Conservation (phyloP, 1,140 invertebrate genomes). For the Orussus abietinus region DNA sequence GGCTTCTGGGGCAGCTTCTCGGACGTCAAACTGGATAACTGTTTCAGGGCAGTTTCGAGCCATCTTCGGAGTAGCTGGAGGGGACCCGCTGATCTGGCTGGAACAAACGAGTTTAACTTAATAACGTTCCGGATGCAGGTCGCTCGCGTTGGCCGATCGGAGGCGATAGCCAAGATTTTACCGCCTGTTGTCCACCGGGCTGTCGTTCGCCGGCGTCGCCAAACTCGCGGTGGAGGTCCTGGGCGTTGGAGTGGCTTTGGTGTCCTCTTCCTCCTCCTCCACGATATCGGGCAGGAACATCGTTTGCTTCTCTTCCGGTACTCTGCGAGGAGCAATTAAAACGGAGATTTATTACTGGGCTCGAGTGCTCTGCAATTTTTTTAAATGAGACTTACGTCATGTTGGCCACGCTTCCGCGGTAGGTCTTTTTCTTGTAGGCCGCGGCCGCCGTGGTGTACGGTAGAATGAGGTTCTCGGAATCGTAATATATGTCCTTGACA, state of each 20-base stretch:
- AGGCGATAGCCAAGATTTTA: too few relatives aligned
- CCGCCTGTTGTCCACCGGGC: slow-evolving; percentile 35
- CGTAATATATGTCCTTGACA: slow-evolving; percentile 63
- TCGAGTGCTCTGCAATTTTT: too few relatives aligned
- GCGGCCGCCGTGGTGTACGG: slow-evolving; percentile 65
- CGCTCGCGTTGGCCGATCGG: too few relatives aligned
- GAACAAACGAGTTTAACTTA: slow-evolving; percentile 48
- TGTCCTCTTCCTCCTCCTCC: slow-evolving; percentile 57
- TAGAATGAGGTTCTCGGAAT: slow-evolving; percentile 56
- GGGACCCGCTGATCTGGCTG: slow-evolving; percentile 47
- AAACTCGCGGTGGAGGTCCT: slow-evolving; percentile 38
- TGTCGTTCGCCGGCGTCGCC: slow-evolving; percentile 30
- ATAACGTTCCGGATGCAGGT: slow-evolving; percentile 19
- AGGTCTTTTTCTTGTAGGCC: slow-evolving; percentile 62
- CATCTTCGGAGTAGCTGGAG: slow-evolving; percentile 36
- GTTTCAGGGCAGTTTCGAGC: slow-evolving; percentile 41
- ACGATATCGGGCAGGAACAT: slow-evolving; percentile 60
- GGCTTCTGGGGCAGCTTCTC: slow-evolving; percentile 19
- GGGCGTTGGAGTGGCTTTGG: slow-evolving; percentile 26
- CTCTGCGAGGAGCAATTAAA: slow-evolving; percentile 37
- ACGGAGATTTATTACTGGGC: too few relatives aligned
- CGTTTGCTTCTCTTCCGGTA: slow-evolving; percentile 61
- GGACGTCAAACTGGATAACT: slow-evolving; percentile 41
- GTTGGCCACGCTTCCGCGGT: slow-evolving; percentile 62
- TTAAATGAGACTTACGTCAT: slow-evolving; percentile 56